Evolutionary conservation across 2,797 vertebrate species (phyloP).

Genomic region (Streptopelia turtur): DNA sequence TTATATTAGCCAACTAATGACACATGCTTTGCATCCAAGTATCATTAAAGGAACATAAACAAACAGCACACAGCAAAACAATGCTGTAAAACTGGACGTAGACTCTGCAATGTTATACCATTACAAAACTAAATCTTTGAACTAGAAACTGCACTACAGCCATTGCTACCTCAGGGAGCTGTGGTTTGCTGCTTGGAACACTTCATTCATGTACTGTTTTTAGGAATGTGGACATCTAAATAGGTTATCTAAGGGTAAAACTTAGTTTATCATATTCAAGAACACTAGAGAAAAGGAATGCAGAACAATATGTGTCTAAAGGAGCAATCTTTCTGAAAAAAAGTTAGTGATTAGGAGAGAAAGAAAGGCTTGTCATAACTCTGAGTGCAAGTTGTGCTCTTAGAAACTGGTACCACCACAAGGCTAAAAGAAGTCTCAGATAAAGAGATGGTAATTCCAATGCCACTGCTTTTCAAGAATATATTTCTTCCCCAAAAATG

Average conservation of each 20-base stretch:
- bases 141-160: background rate
- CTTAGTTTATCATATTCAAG: background rate
- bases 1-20: background rate
- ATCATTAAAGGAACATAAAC: background rate
- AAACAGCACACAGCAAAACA: background rate
- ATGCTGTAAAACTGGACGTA: background rate
- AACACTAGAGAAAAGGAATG: background rate
- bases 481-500: background rate
- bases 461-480: background rate
- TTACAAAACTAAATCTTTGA: constrained; percentile 27
- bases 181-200: background rate
- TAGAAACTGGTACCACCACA: background rate
- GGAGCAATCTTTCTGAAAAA: background rate
- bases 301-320: background rate
- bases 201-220: constrained; percentile 22
- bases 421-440: background rate
- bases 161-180: constrained; percentile 35
- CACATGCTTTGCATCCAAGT: background rate
- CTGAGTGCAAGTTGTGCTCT: background rate
- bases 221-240: constrained; percentile 13
- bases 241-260: constrained; percentile 45
- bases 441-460: background rate
- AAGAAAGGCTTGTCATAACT: background rate
- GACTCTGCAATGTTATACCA: background rate
- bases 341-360: background rate